Evolutionary conservation across 2,113 vertebrate species (phyloP), one percentile per base, ranked within the genome.

Genomic region (Piprites chloris): DNA sequence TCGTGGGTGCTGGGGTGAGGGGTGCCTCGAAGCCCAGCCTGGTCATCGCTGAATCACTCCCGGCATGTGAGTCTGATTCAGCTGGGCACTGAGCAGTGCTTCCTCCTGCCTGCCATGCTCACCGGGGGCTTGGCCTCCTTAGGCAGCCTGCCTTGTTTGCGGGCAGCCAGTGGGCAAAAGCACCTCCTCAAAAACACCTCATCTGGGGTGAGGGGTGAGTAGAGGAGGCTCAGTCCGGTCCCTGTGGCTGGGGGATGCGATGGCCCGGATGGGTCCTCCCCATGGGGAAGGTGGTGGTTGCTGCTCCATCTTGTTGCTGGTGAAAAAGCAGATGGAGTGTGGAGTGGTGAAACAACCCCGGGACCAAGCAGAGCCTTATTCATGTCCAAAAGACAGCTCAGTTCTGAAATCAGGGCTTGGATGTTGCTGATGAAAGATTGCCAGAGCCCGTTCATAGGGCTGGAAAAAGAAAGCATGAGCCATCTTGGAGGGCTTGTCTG

Each of bases 1-100:
- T 65, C 44, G 35, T 19, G 39, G 49, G 44, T 87, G 62, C 73
- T 79, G 71, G 78, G 75, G 46, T 6, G 28, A 91, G 73, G 46
- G 73, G 62, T 72, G 44, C n/a, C 2, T 68, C 1, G 9, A 83
- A 87, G 33, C 78, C 39, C 58, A 90, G 66, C 22, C 58, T 79
- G 95, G 90, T 94, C 93, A 75, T 55, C 2, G 12, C 87, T 95
- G 95, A 95, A 91, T 97, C 95, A 93, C 67, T 93, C 21, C 58
- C 2, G 22, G 62, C 85, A 82, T 7, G 27, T 2, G 74, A 74
- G 35, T 41, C 71, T 95, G 85, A 97, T 83, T 96, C 90, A 93
- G 82, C 90, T 46, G 87, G 78, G 85, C 65, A 77, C 61, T 2
- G 12, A 93, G 39, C 0, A 3, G 53, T 4, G 14, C 37, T 68